Conservation (phyloP, 1,140 invertebrate species). For the Nasonia longicornis region DNA sequence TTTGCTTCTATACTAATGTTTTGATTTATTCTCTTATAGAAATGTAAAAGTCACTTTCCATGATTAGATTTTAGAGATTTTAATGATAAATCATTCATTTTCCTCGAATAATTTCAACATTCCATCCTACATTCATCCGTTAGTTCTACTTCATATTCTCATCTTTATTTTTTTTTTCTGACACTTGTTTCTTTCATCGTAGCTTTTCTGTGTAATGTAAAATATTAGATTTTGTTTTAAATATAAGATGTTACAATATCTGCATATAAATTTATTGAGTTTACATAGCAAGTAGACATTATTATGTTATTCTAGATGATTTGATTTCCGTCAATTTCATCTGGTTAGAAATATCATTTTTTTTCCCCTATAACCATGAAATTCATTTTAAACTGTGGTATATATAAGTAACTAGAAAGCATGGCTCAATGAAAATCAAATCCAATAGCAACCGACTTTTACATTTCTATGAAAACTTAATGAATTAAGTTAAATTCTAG, state of each 20-base stretch:
- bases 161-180: too few species aligned
- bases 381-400: too few species aligned
- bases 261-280: not conserved
- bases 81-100: not conserved
- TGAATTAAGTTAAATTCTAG: not conserved
- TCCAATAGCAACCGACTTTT: not conserved
- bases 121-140: not conserved
- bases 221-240: too few species aligned
- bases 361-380: too few species aligned
- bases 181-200: too few species aligned
- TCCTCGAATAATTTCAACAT: too few species aligned
- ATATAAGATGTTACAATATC: too few species aligned
- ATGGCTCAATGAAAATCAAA: not conserved
- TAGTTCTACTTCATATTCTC: not conserved
- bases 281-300: not conserved
- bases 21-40: conserved; percentile 18
- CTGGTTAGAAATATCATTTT: too few species aligned
- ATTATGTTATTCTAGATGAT: too few species aligned
- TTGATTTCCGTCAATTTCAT: too few species aligned
- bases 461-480: not conserved
- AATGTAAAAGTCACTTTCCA: conserved; percentile 26
- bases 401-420: too few species aligned
- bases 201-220: too few species aligned
- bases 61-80: not conserved
- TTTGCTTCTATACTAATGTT: conserved; percentile 10